Evolutionary conservation across 2,113 vertebrate species (phyloP), one percentile per base, ranked within the genome.

Genomic region (Xenopus laevis): DNA sequence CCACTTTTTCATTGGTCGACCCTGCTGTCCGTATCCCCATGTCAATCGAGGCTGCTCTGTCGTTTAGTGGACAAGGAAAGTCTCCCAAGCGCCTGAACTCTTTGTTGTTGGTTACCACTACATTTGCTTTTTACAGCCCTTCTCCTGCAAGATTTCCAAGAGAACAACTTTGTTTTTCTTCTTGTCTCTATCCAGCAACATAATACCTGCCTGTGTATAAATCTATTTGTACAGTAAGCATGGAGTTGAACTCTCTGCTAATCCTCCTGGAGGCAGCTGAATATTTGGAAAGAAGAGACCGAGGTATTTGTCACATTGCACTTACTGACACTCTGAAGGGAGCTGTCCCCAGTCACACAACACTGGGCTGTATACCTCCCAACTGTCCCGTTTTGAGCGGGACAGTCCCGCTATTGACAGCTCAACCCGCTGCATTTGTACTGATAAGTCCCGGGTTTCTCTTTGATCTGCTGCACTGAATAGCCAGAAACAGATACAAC

Each of bases 241-340:
- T 96, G 94, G 92, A 94, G 91, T 89, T 95, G 83, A 95, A 96
- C 82, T 94, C 93, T 82, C 89, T 96, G 83, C 86, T 95, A 86
- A 93, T 98, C 86, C n/a, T n/a, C n/a, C n/a, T n/a, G n/a, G n/a
- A n/a, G n/a, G n/a, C n/a, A n/a, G n/a, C n/a, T n/a, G n/a, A n/a
- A n/a, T n/a, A n/a, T n/a, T n/a, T n/a, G n/a, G n/a, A n/a, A n/a
- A n/a, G n/a, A n/a, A n/a, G n/a, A n/a, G n/a, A n/a, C n/a, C n/a
- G n/a, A n/a, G n/a, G n/a, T n/a, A n/a, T n/a, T n/a, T n/a, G n/a
- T n/a, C n/a, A n/a, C n/a, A n/a, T n/a, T n/a, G n/a, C n/a, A n/a
- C n/a, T n/a, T n/a, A n/a, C n/a, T n/a, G n/a, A n/a, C n/a, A n/a
- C n/a, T n/a, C n/a, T n/a, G n/a, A n/a, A n/a, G n/a, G n/a, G n/a